phyloP scores from a whole-genome alignment of 1,140 invertebrate genomes.

The Pseudomyrmex gracilis region DNA sequence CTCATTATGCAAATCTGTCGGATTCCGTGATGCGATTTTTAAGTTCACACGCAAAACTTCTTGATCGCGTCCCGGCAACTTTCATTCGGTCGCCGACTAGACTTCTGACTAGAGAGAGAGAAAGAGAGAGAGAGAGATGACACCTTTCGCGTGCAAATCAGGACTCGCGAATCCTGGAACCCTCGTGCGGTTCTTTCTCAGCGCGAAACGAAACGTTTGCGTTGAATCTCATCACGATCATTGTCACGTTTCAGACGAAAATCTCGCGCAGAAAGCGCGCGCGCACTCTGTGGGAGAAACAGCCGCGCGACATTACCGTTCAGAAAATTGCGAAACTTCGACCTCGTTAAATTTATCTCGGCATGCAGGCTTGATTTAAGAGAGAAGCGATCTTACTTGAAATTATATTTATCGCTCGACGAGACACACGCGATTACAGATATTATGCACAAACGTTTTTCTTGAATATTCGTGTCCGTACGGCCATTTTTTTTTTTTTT shows the following conservation, averaged over 20 bases:
- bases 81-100: not conserved
- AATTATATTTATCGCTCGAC: conserved; percentile 6
- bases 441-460: not conserved
- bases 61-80: conserved; percentile 25
- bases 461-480: not conserved
- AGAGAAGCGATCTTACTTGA: no score
- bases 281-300: no score
- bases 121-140: not conserved
- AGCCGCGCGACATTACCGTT: not conserved
- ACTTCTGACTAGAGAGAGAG: no score
- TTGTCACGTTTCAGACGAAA: no score
- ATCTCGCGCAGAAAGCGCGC: conserved; percentile 8
- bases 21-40: conserved; percentile 40
- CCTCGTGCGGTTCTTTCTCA: not conserved
- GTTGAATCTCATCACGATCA: no score
- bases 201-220: not conserved
- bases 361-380: no score
- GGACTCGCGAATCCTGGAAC: conserved; percentile 1
- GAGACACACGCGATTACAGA: not conserved
- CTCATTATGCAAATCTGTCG: conserved; percentile 49
- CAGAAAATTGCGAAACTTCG: conserved; percentile 55
- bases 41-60: conserved; percentile 45
- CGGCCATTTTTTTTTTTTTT: not conserved
- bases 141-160: conserved; percentile 24
- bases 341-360: conserved; percentile 12